Base-by-base conservation (phyloP, 2,113 vertebrate species). In the Nicator chloris region DNA sequence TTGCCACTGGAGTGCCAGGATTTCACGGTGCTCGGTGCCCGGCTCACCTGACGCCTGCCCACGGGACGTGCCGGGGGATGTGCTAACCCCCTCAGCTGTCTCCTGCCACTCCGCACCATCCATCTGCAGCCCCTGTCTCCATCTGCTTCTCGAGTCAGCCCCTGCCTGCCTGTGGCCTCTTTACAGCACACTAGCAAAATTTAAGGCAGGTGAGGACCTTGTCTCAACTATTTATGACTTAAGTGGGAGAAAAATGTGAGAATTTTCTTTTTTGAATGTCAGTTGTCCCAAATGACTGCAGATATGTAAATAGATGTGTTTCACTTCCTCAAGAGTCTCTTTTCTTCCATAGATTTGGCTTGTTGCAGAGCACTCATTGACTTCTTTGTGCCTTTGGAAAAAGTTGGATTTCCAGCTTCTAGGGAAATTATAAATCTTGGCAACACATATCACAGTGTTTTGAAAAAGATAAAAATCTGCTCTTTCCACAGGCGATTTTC, bases 181-280 rank as follows among this genome's bases (percentile, higher is more conserved):
- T 92, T 87, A 78, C 75, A 92, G 39, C 2, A 1, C 28, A 6
- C 89, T 68, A 79, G 65, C 65, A 92, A 88, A 94, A 97, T 97
- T 95, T 94, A 96, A 97, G 92, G 35, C 89, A 95, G 96, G 91
- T 95, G 96, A 97, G 56, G 95, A 96, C 94, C 86, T 83, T 92
- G 91, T 96, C 95, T 94, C 72, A 59, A 88, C 66, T 95, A 96
- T 97, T 96, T 97, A 95, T 81, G 87, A 78, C 82, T 91, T 68
- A 93, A 73, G 84, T 68, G 93, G 59, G 70, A 92, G 80, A 83
- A 95, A 95, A 92, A 92, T 77, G 69, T 91, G 92, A 92, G 72
- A 93, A 84, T 90, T 94, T 88, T 96, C 57, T 66, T 92, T 82
- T 90, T 40, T 80, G 56, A 96, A 90, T 13, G 30, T 85, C 69